Base-by-base conservation (phyloP, 1,140 invertebrate genomes). In the Patella vulgata region DNA sequence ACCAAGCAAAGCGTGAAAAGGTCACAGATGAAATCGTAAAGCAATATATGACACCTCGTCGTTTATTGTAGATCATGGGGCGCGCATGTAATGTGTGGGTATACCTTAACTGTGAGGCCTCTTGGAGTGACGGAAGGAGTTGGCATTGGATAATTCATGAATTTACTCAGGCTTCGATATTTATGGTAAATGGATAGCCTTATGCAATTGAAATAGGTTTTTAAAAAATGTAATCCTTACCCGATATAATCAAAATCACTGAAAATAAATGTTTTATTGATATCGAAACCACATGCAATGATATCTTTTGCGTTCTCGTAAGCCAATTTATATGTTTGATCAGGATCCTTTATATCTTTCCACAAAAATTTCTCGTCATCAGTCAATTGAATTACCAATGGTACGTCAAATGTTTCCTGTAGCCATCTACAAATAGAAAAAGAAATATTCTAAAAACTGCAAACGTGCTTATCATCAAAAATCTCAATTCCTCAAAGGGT, bases 301-400 rank as follows among this genome's bases (percentile, higher is more conserved):
- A 99, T 99, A 84, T 99, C 97, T 86, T 97, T 99, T 0, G 93
- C 91, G 87, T 99, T 99, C 79, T 94, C 91, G 61, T 89, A 87
- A 0, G 94, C 91, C 78, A 98, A 87, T 80, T 91, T 90, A 42
- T 93, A 89, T 0, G 93, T 90, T 67, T 98, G 91, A 75, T 99
- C 96, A 36, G 33, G n/a, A 23, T 98, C 77, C 63, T 90, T 92
- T 28, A 99, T 84, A 82, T 99, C 94, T 83, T 95, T 98, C 97
- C 97, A 99, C 73, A 99, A 88, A 31, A 91, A 94, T 82, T 99
- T 99, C 83, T 99, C 98, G 86, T 99, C 98, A 81, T 99, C 98
- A 0, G 97, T 99, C 65, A 99, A 83, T 82, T 99, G 96, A 71
- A 98, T 94, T 0, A 99, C 91, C 21, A 99, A 82, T 33, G 97